Conservation (phyloP, 2,113 vertebrate genomes). For the Oncorhynchus keta region DNA sequence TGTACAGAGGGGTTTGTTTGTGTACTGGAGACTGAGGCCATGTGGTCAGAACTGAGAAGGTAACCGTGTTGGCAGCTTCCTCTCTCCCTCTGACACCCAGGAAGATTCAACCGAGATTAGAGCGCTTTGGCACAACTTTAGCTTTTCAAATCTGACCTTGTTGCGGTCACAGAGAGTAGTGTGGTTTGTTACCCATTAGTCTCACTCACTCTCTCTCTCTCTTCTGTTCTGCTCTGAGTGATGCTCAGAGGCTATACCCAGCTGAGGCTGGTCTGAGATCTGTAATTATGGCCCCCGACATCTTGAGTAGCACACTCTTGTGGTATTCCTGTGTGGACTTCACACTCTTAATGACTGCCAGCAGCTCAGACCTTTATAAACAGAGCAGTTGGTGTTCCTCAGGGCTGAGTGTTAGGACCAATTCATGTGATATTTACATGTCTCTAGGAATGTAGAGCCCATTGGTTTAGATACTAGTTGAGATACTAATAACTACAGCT, state of each 20-base stretch:
- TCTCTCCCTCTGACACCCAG: background rate
- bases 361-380: too few species aligned
- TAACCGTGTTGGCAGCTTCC: background rate
- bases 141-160: too few species aligned
- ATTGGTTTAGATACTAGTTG: too few species aligned
- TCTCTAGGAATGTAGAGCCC: background rate
- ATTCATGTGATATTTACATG: background rate
- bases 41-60: background rate
- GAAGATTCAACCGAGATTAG: too few species aligned
- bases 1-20: background rate
- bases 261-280: background rate
- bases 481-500: too few species aligned
- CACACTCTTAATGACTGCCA: too few species aligned
- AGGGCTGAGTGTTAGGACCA: background rate
- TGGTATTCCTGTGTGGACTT: too few species aligned
- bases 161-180: too few species aligned
- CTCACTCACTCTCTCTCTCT: background rate
- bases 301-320: background rate
- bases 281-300: background rate
- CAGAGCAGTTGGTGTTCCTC: background rate
- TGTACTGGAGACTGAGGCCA: background rate
- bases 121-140: too few species aligned
- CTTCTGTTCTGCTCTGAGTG: background rate
- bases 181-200: too few species aligned
- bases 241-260: background rate